Evolutionary conservation across 2,113 vertebrate species (phyloP), one percentile per base, ranked within the genome.

Genomic region (Acrocephalus kingi): DNA sequence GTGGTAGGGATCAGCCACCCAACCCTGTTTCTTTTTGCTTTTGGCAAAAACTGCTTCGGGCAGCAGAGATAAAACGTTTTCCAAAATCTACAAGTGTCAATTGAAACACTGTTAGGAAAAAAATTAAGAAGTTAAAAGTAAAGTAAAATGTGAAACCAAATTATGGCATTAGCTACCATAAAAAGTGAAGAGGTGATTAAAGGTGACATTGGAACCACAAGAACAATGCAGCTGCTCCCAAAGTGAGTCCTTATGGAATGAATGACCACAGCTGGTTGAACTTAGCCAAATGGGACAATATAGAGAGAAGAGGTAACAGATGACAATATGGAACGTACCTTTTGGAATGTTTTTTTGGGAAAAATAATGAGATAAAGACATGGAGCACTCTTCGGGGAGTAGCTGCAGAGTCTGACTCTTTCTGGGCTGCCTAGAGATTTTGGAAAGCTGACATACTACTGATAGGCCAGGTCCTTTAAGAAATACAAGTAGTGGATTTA

Each of bases 331-430:
- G 9, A 91, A 73, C 10, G 56, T 86, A 33, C 1, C 23, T 0
- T 0, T 30, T 86, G 43, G 7, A 58, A 51, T 51, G 19, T 15
- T 66, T 58, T 7, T 0, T 1, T 7, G 3, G 1, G 1, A 7
- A n/a, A 71, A 91, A 41, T 23, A 37, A 21, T 58, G 9, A 56
- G 20, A 61, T 49, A 9, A 90, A 68, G 28, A 51, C 16, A 45
- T 3, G 24, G 63, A 71, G 7, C 9, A 30, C 51, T 92, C 43
- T 80, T 67, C 39, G 43, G 48, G 39, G 59, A 78, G 7, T 17
- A 94, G 39, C 68, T 45, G 51, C 23, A 52, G 37, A 74, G 14
- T 69, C 31, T 71, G n/a, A 62, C 14, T 72, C n/a, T 55, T 72
- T 35, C 61, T 67, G 48, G 30, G 8, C 56, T 78, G 30, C 30